Evolutionary conservation across 2,888 invertebrate genomes (phyloP).

Genomic region (Coenonympha arcania): DNA sequence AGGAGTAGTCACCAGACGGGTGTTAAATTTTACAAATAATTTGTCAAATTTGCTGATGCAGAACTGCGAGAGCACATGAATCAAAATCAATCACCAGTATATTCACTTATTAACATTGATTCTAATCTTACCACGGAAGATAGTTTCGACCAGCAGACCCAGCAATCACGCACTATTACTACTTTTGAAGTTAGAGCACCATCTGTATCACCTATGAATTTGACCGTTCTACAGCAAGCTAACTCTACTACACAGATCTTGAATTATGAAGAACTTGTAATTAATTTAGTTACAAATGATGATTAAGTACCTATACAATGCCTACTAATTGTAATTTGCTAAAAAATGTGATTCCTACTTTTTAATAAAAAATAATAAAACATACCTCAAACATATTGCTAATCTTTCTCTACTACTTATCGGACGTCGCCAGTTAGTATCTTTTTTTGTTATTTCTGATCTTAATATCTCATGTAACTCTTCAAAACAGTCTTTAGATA

Average conservation of each 20-base stretch:
- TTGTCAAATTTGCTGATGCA: slow-evolving; percentile 10
- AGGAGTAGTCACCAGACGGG: too few relatives aligned
- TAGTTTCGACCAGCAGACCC: background rate
- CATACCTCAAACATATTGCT: slow-evolving; percentile 3
- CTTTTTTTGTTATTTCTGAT: background rate
- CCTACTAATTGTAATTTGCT: background rate
- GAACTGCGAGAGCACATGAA: slow-evolving; percentile 8
- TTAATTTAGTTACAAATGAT: slow-evolving; percentile 1
- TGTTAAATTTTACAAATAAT: too few relatives aligned
- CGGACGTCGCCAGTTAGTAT: background rate
- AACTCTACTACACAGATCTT: background rate
- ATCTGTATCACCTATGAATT: background rate
- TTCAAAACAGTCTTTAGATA: background rate
- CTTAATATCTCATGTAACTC: slow-evolving; percentile 3
- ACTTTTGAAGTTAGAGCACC: background rate
- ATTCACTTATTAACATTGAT: background rate
- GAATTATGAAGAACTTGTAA: background rate
- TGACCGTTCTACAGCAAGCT: background rate
- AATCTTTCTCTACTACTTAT: slow-evolving; percentile 3
- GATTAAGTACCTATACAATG: too few relatives aligned
- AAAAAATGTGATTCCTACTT: background rate
- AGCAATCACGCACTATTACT: background rate
- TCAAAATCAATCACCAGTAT: background rate
- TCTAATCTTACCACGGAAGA: background rate
- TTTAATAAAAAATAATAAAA: background rate